Evolutionary conservation across 2,888 invertebrate genomes (phyloP).

Genomic region (Hipparchia sbordonii): DNA sequence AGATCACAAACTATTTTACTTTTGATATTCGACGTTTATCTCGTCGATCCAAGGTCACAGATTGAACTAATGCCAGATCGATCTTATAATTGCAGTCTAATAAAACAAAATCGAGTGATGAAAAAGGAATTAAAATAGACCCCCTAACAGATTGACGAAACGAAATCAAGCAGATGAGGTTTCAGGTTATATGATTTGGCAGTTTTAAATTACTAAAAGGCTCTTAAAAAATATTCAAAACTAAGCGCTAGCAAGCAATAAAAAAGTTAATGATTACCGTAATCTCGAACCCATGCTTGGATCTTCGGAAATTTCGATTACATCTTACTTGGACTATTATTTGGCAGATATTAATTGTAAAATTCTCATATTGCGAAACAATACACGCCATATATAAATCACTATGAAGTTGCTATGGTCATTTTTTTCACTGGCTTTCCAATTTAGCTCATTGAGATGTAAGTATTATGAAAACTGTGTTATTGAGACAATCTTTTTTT

Average conservation of each 20-base stretch:
- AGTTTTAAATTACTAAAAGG: not conserved
- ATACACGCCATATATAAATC: conserved; percentile 66
- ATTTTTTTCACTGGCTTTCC: conserved; percentile 54
- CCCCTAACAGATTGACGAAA: not conserved
- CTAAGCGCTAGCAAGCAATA: not conserved
- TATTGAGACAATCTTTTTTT: conserved; percentile 41
- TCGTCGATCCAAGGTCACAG: too few relatives aligned
- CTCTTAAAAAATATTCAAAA: not conserved
- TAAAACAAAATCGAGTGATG: conserved; percentile 18
- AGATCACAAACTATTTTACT: too few relatives aligned
- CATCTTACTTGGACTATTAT: conserved; percentile 53
- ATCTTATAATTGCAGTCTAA: not conserved
- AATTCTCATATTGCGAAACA: conserved; percentile 58
- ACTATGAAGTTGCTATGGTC: conserved; percentile 49
- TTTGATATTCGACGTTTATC: too few relatives aligned
- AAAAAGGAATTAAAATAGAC: conserved; percentile 40
- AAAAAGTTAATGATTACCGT: conserved; percentile 55
- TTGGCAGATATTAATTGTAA: conserved; percentile 35
- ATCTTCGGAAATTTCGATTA: conserved; percentile 61
- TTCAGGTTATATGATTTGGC: conserved; percentile 42
- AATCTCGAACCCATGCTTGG: conserved; percentile 80
- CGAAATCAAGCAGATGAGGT: not conserved
- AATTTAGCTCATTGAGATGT: conserved; percentile 46
- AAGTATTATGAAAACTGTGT: conserved; percentile 48
- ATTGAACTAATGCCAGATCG: too few relatives aligned